Evolutionary conservation across 2,888 invertebrate species (phyloP).

Genomic region (Agriotes lineatus): DNA sequence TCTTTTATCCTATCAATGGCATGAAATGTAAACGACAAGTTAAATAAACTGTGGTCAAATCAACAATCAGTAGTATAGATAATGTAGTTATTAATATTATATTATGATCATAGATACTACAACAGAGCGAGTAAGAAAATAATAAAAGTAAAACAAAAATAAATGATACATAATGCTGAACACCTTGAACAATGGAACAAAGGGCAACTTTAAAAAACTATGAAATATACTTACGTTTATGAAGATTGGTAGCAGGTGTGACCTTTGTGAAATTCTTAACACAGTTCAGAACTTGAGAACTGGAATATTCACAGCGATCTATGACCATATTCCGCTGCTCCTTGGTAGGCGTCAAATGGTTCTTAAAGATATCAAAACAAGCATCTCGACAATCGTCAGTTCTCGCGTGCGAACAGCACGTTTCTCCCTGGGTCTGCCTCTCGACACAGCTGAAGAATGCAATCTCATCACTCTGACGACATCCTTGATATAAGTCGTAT

Average conservation of each 20-base stretch:
- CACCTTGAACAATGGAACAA: no score
- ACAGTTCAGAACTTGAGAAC: constrained; percentile 79
- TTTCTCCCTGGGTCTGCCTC: constrained; percentile 80
- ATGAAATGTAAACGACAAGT: no score
- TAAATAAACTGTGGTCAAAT: no score
- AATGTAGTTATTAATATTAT: no score
- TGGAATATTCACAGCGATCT: constrained; percentile 76
- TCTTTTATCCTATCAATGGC: no score
- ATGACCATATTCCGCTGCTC: constrained; percentile 70
- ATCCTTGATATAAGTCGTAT: constrained; percentile 71
- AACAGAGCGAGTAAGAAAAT: no score
- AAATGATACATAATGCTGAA: no score
- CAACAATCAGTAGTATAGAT: no score
- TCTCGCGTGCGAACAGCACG: constrained; percentile 79
- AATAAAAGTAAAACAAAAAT: no score
- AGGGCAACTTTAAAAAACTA: no score
- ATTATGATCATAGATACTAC: no score
- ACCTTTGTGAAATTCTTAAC: constrained; percentile 79
- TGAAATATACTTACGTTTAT: constrained; percentile 82
- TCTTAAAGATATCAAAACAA: constrained; percentile 76
- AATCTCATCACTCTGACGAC: constrained; percentile 86
- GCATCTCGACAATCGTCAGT: constrained; percentile 74
- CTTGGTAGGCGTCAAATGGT: constrained; percentile 66
- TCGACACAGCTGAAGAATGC: constrained; percentile 85
- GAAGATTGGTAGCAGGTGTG: constrained; percentile 79